phyloP scores from a whole-genome alignment of 2,888 invertebrate genomes.

The Dione vanillae region DNA sequence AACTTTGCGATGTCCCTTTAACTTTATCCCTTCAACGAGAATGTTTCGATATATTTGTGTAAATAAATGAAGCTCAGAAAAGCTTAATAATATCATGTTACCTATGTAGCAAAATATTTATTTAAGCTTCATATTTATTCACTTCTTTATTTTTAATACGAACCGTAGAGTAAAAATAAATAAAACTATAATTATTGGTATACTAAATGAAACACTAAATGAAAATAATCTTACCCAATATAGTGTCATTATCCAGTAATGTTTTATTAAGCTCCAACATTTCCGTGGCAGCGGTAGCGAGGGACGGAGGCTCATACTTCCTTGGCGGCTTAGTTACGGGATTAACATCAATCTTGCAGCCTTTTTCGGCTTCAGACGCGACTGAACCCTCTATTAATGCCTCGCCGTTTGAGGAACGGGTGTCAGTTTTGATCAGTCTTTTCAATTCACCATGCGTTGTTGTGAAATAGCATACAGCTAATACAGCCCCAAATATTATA shows the following conservation, averaged over 20 bases:
- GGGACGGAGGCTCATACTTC: constrained; percentile 87
- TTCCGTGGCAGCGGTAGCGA: constrained; percentile 88
- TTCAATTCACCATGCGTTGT: constrained; percentile 78
- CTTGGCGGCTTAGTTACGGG: constrained; percentile 92
- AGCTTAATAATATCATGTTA: background rate
- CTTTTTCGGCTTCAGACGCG: constrained; percentile 91
- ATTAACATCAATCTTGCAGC: constrained; percentile 91
- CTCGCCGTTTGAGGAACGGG: constrained; percentile 86
- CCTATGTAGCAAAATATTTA: background rate
- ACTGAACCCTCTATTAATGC: constrained; percentile 89
- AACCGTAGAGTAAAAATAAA: too few species aligned
- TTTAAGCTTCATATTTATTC: background rate
- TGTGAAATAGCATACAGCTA: constrained; percentile 83
- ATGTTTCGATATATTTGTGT: background rate
- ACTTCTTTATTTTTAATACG: too few species aligned
- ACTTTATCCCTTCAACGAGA: constrained; percentile 1
- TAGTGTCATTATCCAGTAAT: constrained; percentile 89
- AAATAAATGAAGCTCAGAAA: background rate
- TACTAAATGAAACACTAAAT: background rate
- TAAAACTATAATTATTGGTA: too few species aligned
- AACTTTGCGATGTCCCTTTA: constrained; percentile 16
- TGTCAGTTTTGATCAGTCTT: constrained; percentile 86
- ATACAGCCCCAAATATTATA: constrained; percentile 75
- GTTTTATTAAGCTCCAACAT: constrained; percentile 92
- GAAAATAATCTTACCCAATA: constrained; percentile 85